Base-by-base conservation (phyloP, 2,888 invertebrate genomes). In the Spicauda simplicius region DNA sequence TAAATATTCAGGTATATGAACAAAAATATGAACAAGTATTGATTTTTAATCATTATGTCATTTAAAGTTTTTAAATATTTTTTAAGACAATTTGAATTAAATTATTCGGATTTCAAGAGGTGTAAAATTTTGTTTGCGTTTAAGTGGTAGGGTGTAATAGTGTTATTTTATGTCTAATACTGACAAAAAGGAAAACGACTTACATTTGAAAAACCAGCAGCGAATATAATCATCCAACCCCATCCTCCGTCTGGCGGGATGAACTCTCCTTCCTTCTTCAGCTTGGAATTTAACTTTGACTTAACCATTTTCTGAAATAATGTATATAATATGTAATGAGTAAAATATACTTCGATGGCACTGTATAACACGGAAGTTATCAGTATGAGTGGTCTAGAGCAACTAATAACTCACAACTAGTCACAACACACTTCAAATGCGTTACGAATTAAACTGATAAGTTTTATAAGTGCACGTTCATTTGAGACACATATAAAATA, bases 191-290 rank as follows among this genome's bases (percentile, higher is more conserved):
- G n/a, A n/a, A n/a, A n/a, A 33, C 33, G 33, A 94, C 95, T 94
- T 88, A 96, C 96, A 82, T 96, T 96, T 63, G 96, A 95, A 76
- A 95, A 88, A 74, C 96, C 96, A 59, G 95, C 95, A 5, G 96
- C 96, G 7, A 96, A 77, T 37, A 96, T 94, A 19, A 97, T 94
- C 81, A 96, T 89, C 96, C 96, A 97, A 0, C 96, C 96, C 96
- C 96, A 97, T 0, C 96, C 96, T 5, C 96, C 96, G 81, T 97
- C 97, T 0, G 96, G 97, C 0, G 96, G 95, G 56, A 94, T 85
- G 76, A 96, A 96, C 64, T 95, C 94, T 8, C 91, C 93, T 79
- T 86, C 88, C 81, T 84, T 91, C 69, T 84, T 94, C 80, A 86
- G 79, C 72, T 85, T 90, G 0, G 82, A 73, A 50, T 85, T 84